Evolutionary conservation across 2,113 vertebrate species (phyloP).

Genomic region (Lepidothrix coronata): DNA sequence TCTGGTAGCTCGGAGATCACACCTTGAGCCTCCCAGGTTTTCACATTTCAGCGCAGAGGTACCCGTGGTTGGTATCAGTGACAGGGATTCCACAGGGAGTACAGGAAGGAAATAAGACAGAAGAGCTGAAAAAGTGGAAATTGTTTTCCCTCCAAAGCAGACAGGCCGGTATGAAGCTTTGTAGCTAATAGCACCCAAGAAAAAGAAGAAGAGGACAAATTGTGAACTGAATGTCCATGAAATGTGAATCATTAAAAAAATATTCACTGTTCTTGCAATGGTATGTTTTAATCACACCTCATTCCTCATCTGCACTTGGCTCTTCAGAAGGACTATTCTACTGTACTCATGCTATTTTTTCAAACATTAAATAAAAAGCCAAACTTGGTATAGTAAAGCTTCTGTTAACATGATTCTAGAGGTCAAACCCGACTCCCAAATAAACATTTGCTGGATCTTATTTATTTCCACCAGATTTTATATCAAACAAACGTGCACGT

Average conservation of each 20-base stretch:
- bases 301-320: background rate
- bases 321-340: background rate
- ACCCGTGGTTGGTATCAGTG: background rate
- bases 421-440: constrained; percentile 25
- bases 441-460: constrained; percentile 18
- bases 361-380: background rate
- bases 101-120: background rate
- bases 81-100: background rate
- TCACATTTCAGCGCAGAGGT: background rate
- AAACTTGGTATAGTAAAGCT: background rate
- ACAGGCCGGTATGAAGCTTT: background rate
- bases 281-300: background rate
- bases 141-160: background rate
- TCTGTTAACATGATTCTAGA: background rate
- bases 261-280: background rate
- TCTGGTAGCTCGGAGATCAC: background rate
- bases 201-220: background rate
- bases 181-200: background rate
- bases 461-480: constrained; percentile 35
- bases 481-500: background rate
- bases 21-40: background rate
- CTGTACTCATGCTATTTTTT: background rate
- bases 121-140: background rate
- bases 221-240: background rate
- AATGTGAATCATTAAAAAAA: background rate